phyloP scores from a whole-genome alignment of 2,888 invertebrate genomes.

The Teleiodes luculella region DNA sequence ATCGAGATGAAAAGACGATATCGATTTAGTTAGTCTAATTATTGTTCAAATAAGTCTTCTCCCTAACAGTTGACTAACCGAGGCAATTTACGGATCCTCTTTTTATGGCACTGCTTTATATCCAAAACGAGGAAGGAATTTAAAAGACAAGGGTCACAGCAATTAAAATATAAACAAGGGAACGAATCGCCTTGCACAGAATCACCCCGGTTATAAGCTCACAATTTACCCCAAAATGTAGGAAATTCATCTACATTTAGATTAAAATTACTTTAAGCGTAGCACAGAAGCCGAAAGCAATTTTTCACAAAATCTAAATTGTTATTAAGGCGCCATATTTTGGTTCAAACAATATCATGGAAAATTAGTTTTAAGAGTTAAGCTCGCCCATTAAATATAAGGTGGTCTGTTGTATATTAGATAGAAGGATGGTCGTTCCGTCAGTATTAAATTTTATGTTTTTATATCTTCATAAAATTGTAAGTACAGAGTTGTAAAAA shows the following conservation, averaged over 20 bases:
- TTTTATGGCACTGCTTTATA: slow-evolving; percentile 3
- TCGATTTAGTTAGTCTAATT: neutral
- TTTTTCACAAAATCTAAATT: slow-evolving; percentile 17
- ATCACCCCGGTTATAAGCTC: slow-evolving; percentile 25
- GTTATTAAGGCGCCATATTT: slow-evolving; percentile 1
- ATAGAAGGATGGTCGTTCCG: slow-evolving; percentile 3
- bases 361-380: slow-evolving; percentile 11
- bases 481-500: slow-evolving; percentile 3
- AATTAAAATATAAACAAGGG: slow-evolving; percentile 48
- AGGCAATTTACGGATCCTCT: neutral
- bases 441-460: slow-evolving; percentile 6
- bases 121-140: slow-evolving; percentile 16
- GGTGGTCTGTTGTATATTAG: slow-evolving; percentile 3
- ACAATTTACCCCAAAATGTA: slow-evolving; percentile 28
- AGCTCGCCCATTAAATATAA: slow-evolving; percentile 1
- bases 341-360: neutral
- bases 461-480: slow-evolving; percentile 10
- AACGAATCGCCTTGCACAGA: slow-evolving; percentile 15
- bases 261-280: slow-evolving; percentile 37
- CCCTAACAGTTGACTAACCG: neutral
- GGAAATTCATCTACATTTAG: slow-evolving; percentile 43
- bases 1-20: neutral
- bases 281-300: slow-evolving; percentile 32
- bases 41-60: neutral
- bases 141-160: slow-evolving; percentile 32